A percentile compares a stretch with the other conserved stretches of the same genome.
Conservation (phyloP, 2,888 invertebrate species). For the Incurvaria masculella region DNA sequence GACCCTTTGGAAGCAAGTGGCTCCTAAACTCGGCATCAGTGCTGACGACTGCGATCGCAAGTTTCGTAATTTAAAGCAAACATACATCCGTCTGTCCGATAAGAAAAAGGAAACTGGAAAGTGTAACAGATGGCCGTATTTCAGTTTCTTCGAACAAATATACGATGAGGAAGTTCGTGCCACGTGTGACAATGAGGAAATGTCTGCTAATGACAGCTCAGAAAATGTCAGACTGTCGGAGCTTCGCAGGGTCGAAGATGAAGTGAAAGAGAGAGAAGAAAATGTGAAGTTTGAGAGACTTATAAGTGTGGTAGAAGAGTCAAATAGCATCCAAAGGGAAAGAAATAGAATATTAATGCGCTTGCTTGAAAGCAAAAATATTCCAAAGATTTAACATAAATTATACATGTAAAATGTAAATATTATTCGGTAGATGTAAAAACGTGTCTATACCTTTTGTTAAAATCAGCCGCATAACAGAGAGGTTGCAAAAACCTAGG, state of each 20-base stretch:
- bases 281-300: conserved; percentile 35
- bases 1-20: conserved; percentile 33
- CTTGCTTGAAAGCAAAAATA: conserved; percentile 27
- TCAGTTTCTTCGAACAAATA: conserved; percentile 37
- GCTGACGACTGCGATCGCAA: conserved; percentile 43
- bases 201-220: conserved; percentile 4
- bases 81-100: conserved; percentile 34
- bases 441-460: too few species aligned
- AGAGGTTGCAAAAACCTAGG: too few species aligned
- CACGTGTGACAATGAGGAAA: neutral
- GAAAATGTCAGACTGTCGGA: conserved; percentile 24
- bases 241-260: conserved; percentile 24
- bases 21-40: conserved; percentile 30
- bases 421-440: too few species aligned
- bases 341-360: conserved; percentile 39
- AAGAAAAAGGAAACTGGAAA: conserved; percentile 34
- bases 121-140: conserved; percentile 39
- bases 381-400: too few species aligned
- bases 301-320: conserved; percentile 34
- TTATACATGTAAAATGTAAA: too few species aligned
- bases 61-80: conserved; percentile 45
- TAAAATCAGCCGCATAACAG: too few species aligned
- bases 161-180: conserved; percentile 22
- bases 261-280: conserved; percentile 27
- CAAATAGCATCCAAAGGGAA: conserved; percentile 40